Evolutionary conservation across 2,113 vertebrate species (phyloP), one percentile per base, ranked within the genome.

Genomic region (Engraulis encrasicolus): DNA sequence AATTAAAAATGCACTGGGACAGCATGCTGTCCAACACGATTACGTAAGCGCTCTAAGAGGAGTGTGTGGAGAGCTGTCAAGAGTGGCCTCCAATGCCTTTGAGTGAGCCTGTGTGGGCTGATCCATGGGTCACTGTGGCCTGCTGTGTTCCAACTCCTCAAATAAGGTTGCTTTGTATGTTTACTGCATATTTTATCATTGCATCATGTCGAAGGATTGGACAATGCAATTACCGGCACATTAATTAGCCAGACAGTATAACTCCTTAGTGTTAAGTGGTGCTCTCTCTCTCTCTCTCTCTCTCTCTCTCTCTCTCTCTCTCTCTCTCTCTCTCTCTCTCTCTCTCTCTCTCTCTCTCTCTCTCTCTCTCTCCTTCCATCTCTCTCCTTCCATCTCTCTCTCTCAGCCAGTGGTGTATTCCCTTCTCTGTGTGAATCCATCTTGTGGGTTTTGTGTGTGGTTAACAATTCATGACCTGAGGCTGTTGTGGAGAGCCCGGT

Each of bases 141-240:
- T 15, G 66, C 31, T 74, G 66, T 34, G 27, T 74, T 74, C 27
- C 66, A 74, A 74, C 12, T 9, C 66, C 66, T 74, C 27, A 36
- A 23, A 23, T 23, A 74, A 74, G 27, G 27, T 74, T 74, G 11
- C 14, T 74, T 74, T 74, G 40, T 74, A 74, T 36, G 37, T 36
- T 48, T 80, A 48, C 17, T 81, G 78, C 18, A 14, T 1, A 36
- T 74, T 31, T 14, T 61, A 50, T 27, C 40, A 23, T 14, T 86
- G 58, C 66, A 85, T 83, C 38, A 84, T 20, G 31, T 45, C 52
- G 48, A 17, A 71, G 58, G 83, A 48, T n/a, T 14, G 27, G 66
- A 74, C 27, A 15, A 2, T 34, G 66, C 34, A 34, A 74, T 74
- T 74, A 74, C n/a, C n/a, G n/a, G n/a, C n/a, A n/a, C 31, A 4